These are phyloP conservation scores for Pseudoatta argentina DNA, from an alignment of 1,140 invertebrate genomes.

Conservation along the genomic window DNA sequence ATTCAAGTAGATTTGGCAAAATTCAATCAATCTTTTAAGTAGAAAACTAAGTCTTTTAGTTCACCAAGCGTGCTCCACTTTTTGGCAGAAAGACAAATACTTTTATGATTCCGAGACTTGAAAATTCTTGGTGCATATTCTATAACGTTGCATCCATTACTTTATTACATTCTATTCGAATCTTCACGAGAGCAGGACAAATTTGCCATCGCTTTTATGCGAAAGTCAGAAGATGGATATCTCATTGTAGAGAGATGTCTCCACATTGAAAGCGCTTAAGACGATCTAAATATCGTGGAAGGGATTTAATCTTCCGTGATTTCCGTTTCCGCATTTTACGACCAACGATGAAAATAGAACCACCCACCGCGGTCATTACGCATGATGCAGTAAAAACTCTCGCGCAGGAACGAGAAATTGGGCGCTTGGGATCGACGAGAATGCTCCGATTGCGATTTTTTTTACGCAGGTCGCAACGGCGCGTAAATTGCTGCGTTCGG, in stretches of 20 bases:
- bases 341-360: constrained; percentile 20
- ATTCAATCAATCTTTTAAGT: constrained; percentile 6
- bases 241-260: constrained; percentile 44
- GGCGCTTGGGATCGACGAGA: not conserved
- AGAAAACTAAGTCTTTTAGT: not conserved
- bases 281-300: constrained; percentile 27
- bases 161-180: constrained; percentile 64
- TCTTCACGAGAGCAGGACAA: constrained; percentile 67
- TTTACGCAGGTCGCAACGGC: not conserved
- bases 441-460: not conserved
- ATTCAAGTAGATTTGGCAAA: not conserved
- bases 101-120: constrained; percentile 30
- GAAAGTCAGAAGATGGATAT: constrained; percentile 54
- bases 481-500: not conserved
- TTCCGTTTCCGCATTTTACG: not conserved
- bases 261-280: constrained; percentile 13
- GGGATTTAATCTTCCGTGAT: constrained; percentile 48
- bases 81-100: constrained; percentile 37
- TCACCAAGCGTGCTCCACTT: not conserved
- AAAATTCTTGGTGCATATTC: constrained; percentile 47
- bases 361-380: constrained; percentile 10
- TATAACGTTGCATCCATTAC: constrained; percentile 69
- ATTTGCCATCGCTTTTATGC: constrained; percentile 62
- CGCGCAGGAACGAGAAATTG: constrained; percentile 19
- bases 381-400: constrained; percentile 11